Evolutionary conservation across 2,888 invertebrate genomes (phyloP).

Genomic region (Cheilosia vernalis): DNA sequence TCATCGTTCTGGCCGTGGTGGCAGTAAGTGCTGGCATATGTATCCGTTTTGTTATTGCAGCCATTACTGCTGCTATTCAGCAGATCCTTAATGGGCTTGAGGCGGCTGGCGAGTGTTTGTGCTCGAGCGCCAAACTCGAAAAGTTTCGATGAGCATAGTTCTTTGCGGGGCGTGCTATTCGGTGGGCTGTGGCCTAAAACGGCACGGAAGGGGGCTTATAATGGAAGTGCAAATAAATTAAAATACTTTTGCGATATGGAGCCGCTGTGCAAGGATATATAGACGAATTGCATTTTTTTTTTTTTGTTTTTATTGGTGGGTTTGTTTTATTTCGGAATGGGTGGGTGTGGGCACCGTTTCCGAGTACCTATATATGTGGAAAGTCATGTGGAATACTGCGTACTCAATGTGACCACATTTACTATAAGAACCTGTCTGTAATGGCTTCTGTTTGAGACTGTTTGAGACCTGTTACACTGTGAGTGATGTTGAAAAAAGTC

Average conservation of each 20-base stretch:
- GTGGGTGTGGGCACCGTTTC: too few relatives aligned
- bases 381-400: too few relatives aligned
- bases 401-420: too few relatives aligned
- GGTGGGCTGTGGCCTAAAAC: constrained; percentile 4
- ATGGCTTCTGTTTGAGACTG: too few relatives aligned
- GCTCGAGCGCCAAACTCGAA: constrained; percentile 45
- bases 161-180: background rate
- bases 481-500: too few relatives aligned
- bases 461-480: too few relatives aligned
- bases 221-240: constrained; percentile 41
- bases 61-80: constrained; percentile 70
- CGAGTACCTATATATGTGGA: too few relatives aligned
- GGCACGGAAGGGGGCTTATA: constrained; percentile 9
- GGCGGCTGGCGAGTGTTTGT: constrained; percentile 10
- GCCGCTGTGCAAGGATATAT: too few relatives aligned
- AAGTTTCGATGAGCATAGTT: constrained; percentile 57
- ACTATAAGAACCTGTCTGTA: too few relatives aligned
- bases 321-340: too few relatives aligned
- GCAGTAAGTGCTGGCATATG: constrained; percentile 70
- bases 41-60: constrained; percentile 70
- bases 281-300: background rate
- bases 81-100: constrained; percentile 62
- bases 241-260: background rate
- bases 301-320: background rate
- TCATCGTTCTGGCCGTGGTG: constrained; percentile 60